Evolutionary conservation across 2,113 vertebrate genomes (phyloP).

Genomic region (Ceuthmochares aereus): DNA sequence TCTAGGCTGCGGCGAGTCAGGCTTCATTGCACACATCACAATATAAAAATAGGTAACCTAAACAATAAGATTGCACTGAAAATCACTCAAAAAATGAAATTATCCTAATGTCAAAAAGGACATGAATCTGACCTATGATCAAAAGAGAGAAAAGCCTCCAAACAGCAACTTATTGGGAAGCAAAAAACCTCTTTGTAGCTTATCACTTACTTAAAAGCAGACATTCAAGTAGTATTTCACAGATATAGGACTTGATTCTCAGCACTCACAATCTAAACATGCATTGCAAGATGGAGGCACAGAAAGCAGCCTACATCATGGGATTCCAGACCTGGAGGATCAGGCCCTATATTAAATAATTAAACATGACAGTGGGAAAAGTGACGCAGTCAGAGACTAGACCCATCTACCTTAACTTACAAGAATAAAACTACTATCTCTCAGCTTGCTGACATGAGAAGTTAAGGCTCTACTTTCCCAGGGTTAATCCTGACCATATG

Average conservation of each 20-base stretch:
- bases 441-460: not conserved
- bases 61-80: not conserved
- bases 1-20: rapidly evolving
- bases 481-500: not conserved
- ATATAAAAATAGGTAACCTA: not conserved
- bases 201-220: conserved; percentile 7
- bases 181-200: not conserved
- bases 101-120: not conserved
- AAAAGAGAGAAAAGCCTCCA: not conserved
- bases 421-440: not conserved
- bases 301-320: not conserved
- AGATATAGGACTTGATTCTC: not conserved
- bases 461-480: not conserved
- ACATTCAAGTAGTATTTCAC: not conserved
- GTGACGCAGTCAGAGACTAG: not conserved
- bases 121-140: not conserved
- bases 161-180: not conserved
- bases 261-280: not conserved
- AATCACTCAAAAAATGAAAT: not conserved
- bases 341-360: not conserved
- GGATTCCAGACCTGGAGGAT: not conserved
- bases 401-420: not conserved
- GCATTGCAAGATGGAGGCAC: not conserved
- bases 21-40: not conserved
- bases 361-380: not conserved